Base-by-base conservation (phyloP, 2,113 vertebrate species). In the Pseudorhombus dupliciocellatus region DNA sequence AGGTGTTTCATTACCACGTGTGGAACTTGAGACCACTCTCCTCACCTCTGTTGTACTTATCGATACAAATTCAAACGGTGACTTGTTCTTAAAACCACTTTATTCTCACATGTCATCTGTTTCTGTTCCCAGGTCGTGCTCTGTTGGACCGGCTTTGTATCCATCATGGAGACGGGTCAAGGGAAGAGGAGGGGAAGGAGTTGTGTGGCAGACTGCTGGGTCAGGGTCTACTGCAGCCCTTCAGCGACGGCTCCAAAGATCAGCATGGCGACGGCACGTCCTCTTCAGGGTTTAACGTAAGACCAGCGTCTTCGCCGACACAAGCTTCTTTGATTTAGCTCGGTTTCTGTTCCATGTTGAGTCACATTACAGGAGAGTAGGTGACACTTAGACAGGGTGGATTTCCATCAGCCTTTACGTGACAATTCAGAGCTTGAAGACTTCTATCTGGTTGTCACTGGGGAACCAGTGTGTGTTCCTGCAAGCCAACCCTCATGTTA, bases 171-270 rank as follows among this genome's bases (percentile, higher is more conserved):
- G 93, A 94, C 12, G 90, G 90, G 16, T 80, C 62, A 0, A 90
- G 92, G 4, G 93, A 93, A 7, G 95, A 95, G 74, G 87, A 92
- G 53, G 95, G 94, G 1, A 95, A 95, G 88, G 95, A 95, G 40
- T 79, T 97, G 0, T 97, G 96, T 89, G 95, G 94, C 0, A 90
- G 93, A 60, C 95, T 97, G 90, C 88, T 97, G 73, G 92, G 90
- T 31, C 91, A 95, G 90, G 94, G 96, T 30, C 93, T 98, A 11
- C 85, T 98, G 7, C 94, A 96, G n/a, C 95, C 95, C 5, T 97
- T 97, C 71, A 93, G 94, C 0, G 94, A 95, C 51, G 92, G 94
- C 87, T 93, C 94, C 63, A 83, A 94, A 81, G 95, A 96, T 34
- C 92, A 92, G 0, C 93, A 90, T 22, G 74, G 78, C 56, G 94